Conservation (phyloP, 2,888 invertebrate genomes). For the Pogonocherus hispidulus region DNA sequence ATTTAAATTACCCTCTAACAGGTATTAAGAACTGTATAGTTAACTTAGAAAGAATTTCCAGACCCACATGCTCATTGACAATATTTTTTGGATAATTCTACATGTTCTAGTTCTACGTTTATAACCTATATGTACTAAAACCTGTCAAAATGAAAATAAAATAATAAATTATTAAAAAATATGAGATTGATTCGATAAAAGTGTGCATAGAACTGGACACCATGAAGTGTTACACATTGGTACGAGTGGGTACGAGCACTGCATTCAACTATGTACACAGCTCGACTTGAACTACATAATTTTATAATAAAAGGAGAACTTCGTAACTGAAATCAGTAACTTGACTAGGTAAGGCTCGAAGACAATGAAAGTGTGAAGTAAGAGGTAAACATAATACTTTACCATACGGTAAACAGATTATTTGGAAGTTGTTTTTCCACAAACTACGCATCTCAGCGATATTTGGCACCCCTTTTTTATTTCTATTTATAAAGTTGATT, state of each 20-base stretch:
- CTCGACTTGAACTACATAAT: conserved; percentile 34
- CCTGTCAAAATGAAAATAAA: neutral
- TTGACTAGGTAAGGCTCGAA: conserved; percentile 38
- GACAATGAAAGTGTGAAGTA: conserved; percentile 56
- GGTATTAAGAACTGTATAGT: too few species aligned
- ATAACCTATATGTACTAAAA: neutral
- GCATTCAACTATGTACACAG: conserved; percentile 31
- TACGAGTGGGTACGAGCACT: conserved; percentile 52
- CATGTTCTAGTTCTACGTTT: too few species aligned
- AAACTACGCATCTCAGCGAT: neutral
- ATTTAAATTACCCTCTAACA: too few species aligned
- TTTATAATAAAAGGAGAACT: conserved; percentile 30
- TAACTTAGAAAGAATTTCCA: too few species aligned
- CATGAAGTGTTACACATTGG: conserved; percentile 59
- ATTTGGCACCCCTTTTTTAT: too few species aligned
- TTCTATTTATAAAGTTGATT: too few species aligned
- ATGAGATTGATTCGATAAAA: conserved; percentile 29
- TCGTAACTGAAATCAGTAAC: conserved; percentile 26
- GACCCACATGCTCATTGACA: too few species aligned
- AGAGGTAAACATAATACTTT: conserved; percentile 17
- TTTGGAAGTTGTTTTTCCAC: neutral
- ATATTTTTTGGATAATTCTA: too few species aligned
- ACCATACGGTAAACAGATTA: neutral
- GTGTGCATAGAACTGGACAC: conserved; percentile 49
- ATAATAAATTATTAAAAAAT: conserved; percentile 7